phyloP scores from a whole-genome alignment of 2,888 invertebrate species.

The Polydrusus tereticollis region DNA sequence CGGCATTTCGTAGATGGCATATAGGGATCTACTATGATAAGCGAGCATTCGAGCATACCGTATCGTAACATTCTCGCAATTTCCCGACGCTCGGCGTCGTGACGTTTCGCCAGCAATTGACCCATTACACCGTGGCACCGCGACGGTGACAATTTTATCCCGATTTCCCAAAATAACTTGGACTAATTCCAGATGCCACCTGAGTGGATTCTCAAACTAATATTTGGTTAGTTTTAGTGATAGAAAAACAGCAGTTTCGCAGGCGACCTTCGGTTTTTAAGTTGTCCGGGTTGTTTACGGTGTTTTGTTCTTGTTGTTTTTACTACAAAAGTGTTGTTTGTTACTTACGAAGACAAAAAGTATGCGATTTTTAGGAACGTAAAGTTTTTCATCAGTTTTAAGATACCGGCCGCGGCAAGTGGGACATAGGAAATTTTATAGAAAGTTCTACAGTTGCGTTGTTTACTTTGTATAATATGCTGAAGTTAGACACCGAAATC shows the following conservation, averaged over 20 bases:
- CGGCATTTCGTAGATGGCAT: conserved; percentile 4
- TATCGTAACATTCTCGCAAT: too few species aligned
- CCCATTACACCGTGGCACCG: conserved; percentile 17
- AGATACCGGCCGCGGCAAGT: too few species aligned
- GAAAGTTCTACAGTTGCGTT: too few species aligned
- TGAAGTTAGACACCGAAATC: too few species aligned
- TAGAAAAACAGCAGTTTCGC: conserved; percentile 28
- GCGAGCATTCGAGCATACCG: background rate
- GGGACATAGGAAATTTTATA: too few species aligned
- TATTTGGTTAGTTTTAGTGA: conserved; percentile 42
- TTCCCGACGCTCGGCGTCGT: background rate
- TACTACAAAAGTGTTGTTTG: background rate
- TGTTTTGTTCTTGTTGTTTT: background rate
- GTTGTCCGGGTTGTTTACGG: background rate
- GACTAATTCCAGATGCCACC: conserved; percentile 48
- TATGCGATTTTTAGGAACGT: too few species aligned
- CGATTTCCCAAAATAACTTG: conserved; percentile 45
- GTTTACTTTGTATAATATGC: too few species aligned
- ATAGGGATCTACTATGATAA: background rate
- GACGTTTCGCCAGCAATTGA: conserved; percentile 5
- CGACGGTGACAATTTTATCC: conserved; percentile 34
- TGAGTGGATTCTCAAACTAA: conserved; percentile 45
- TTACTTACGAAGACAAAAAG: too few species aligned
- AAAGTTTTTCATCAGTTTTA: too few species aligned
- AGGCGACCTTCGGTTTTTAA: background rate